Percentiles rank a stretch among this genome's conserved stretches.
phyloP scores from a whole-genome alignment of 2,888 invertebrate species.

The Orthonevra nobilis region DNA sequence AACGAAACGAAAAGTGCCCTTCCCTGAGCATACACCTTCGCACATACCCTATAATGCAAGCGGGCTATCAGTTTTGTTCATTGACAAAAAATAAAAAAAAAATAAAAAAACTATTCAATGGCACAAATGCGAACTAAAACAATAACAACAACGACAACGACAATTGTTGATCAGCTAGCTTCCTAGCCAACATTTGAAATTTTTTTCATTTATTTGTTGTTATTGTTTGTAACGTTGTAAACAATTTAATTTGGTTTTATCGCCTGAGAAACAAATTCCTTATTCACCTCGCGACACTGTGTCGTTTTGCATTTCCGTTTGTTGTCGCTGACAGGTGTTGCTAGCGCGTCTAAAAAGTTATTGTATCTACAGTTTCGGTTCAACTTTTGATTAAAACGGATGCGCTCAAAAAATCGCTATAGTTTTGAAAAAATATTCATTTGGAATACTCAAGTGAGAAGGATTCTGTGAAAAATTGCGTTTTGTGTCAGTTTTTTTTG shows the following conservation, averaged over 20 bases:
- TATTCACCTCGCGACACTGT: constrained; percentile 20
- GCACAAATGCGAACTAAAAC: constrained; percentile 21
- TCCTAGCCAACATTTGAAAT: constrained; percentile 29
- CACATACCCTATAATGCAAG: too few species aligned
- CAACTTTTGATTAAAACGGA: constrained; percentile 64
- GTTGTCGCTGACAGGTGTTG: constrained; percentile 3
- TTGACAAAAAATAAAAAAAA: constrained; percentile 40
- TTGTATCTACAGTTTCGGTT: constrained; percentile 58
- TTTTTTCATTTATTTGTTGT: constrained; percentile 25
- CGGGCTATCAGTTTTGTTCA: constrained; percentile 23
- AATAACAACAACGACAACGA: too few species aligned
- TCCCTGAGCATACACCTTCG: too few species aligned
- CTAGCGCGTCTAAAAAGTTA: constrained; percentile 12
- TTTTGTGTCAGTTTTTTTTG: constrained; percentile 38
- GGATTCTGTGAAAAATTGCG: too few species aligned
- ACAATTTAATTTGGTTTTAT: too few species aligned
- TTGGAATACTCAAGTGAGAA: too few species aligned
- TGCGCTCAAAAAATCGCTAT: constrained; percentile 10
- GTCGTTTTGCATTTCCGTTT: constrained; percentile 6
- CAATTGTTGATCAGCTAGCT: constrained; percentile 42
- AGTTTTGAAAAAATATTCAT: too few species aligned
- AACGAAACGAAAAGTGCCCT: constrained; percentile 21
- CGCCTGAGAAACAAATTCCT: constrained; percentile 37
- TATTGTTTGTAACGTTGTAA: background rate
- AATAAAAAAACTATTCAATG: constrained; percentile 15